phyloP scores from a whole-genome alignment of 2,797 vertebrate genomes.

The Hypotaenidia philippensis region DNA sequence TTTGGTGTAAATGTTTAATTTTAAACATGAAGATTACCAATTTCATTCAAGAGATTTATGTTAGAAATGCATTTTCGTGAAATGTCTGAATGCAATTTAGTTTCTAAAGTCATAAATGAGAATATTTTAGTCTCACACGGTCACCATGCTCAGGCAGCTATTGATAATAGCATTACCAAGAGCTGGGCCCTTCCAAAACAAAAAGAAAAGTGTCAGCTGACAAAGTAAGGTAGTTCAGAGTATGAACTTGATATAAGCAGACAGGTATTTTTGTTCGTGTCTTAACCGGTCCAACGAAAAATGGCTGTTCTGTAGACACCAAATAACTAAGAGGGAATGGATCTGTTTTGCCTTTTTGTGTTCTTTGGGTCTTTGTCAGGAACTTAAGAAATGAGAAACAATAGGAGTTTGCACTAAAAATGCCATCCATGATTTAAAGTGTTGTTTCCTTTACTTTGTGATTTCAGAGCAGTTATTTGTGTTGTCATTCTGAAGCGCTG shows the following conservation, averaged over 20 bases:
- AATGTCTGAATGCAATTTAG: slow-evolving; percentile 27
- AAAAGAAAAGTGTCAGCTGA: slow-evolving; percentile 1
- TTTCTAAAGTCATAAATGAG: slow-evolving; percentile 9
- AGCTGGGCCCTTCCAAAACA: neutral
- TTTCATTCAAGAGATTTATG: slow-evolving; percentile 28
- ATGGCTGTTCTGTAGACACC: neutral
- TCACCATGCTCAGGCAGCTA: neutral
- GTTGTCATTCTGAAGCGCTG: neutral
- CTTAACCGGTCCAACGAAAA: slow-evolving; percentile 38
- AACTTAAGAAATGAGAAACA: neutral
- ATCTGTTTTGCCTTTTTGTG: slow-evolving; percentile 43
- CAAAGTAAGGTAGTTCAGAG: slow-evolving; percentile 43
- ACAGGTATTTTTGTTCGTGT: slow-evolving; percentile 31
- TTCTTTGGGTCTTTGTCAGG: slow-evolving; percentile 9
- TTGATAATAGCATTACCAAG: neutral
- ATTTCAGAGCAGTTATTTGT: slow-evolving; percentile 3
- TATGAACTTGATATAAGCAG: slow-evolving; percentile 33
- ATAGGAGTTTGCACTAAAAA: neutral
- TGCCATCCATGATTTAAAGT: neutral
- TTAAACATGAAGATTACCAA: slow-evolving; percentile 42
- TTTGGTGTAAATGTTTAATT: slow-evolving; percentile 62
- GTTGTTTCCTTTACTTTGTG: neutral
- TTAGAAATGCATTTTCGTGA: slow-evolving; percentile 30
- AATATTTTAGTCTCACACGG: slow-evolving; percentile 29
- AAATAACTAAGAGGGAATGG: neutral